Base-by-base conservation (phyloP, 2,113 vertebrate species). In the Phaethon lepturus region DNA sequence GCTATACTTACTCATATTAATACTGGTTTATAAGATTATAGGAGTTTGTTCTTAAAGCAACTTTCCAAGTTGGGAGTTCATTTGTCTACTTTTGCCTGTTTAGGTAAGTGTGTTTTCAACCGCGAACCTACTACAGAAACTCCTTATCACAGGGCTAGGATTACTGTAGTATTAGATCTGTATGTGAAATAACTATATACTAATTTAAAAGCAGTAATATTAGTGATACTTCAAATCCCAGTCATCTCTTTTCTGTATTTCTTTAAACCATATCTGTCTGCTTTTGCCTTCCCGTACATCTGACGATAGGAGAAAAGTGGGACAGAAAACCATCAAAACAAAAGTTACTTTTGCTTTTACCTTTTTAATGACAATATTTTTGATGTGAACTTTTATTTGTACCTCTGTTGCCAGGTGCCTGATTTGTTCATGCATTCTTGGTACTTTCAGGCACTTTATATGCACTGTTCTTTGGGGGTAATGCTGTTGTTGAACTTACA, bases 251-350 rank as follows among this genome's bases (percentile, higher is more conserved):
- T 83, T 90, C 50, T 47, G 4, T 85, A n/a, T 69, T 78, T 82
- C n/a, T 75, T 88, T 67, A 82, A 90, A 82, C 4, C 1, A 0
- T 23, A 17, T 24, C 31, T 56, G 0, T 73, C 29, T 90, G 26
- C 33, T 76, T 74, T 67, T 85, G 23, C 17, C 4, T 56, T 87
- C n/a, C 24, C 0, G 0, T 60, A 9, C 7, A 16, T 64, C 22
- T 82, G 53, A 67, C 56, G 44, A 35, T 17, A 35, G 44, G 31
- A 71, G 25, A 52, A 56, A 53, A 69, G 33, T 38, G 11, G 15
- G 19, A 67, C 31, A 86, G 31, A 60, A 91, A 78, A 28, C 2
- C 4, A 24, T 58, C 14, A 35, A 68, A 81, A n/a, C 13, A 53
- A 52, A 82, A 67, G 15, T 8, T 13, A 26, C 2, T 87, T 83